Conservation (phyloP, 2,888 invertebrate genomes). For the Lathronympha strigana region DNA sequence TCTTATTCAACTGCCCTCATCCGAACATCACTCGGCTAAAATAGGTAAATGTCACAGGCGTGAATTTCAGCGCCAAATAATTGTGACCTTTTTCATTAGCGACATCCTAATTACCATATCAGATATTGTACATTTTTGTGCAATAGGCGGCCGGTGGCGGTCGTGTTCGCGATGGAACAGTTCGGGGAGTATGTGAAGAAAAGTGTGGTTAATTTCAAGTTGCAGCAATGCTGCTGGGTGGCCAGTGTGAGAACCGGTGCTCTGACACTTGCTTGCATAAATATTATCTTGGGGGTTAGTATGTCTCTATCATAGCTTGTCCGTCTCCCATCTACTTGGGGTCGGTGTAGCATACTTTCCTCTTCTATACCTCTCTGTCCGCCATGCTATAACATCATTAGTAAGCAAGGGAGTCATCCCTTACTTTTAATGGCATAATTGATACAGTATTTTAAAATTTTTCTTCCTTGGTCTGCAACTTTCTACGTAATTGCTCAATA, state of each 20-base stretch:
- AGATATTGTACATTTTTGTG: constrained; percentile 21
- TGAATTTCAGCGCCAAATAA: constrained; percentile 25
- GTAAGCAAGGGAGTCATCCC: too few species aligned
- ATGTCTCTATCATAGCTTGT: neutral
- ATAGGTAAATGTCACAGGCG: constrained; percentile 1
- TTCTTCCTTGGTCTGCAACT: too few species aligned
- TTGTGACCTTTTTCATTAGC: constrained; percentile 22
- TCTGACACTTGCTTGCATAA: constrained; percentile 60
- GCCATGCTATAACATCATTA: too few species aligned
- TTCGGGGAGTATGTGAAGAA: constrained; percentile 17
- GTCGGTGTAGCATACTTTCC: too few species aligned
- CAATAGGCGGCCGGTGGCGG: neutral
- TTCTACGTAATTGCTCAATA: too few species aligned
- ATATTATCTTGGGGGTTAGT: constrained; percentile 63
- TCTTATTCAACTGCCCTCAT: neutral
- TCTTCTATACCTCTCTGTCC: too few species aligned
- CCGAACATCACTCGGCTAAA: neutral
- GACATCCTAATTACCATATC: constrained; percentile 23
- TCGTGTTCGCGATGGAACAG: constrained; percentile 17
- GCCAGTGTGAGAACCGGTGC: constrained; percentile 63
- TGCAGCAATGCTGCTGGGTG: constrained; percentile 65
- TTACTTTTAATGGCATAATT: too few species aligned
- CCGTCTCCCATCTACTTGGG: too few species aligned
- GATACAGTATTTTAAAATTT: too few species aligned
- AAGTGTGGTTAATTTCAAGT: constrained; percentile 45